Evolutionary conservation across 1,140 invertebrate species (phyloP), one percentile per base, ranked within the genome.

Genomic region (Drosophila lacertosa): DNA sequence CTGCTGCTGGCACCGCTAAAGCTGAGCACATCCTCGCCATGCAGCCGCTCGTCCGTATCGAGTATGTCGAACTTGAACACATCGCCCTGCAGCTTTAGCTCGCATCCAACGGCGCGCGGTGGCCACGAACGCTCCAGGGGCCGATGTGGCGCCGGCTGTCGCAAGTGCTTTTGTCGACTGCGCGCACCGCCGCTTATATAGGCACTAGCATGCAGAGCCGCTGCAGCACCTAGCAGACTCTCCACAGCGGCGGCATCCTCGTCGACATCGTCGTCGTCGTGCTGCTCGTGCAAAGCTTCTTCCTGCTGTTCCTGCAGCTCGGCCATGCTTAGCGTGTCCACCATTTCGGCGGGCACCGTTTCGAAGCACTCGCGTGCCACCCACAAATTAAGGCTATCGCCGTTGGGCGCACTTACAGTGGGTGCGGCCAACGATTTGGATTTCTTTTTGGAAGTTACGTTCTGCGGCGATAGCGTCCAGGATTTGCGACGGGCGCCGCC

Each of bases 31-130:
- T 79, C 69, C 20, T 65, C 67, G 1, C 6, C 58, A 15, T 76
- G 42, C 3, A 89, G 44, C 1, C 77, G 72, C 48, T 95, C 95
- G 72, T 95, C 95, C 10, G 94, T 95, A 77, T 95, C 95, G 7
- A 95, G 93, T 39, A 95, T 94, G 82, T 95, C 95, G 83, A 95
- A 95, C 74, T 93, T 93, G 79, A 95, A 95, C 67, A 93, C 94
- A 83, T 95, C 95, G 82, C 95, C 94, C 11, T 93, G 93, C 50
- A 93, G 92, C 58, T 91, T 90, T 0, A 76, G 47, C 48, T 81
- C 83, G 13, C 84, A 63, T 1, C 84, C 83, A 6, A 78, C 15
- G 2, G 77, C 89, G 11, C 89, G 89, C n/a, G 93, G 92, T 26
- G 93, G 93, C 83, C 93, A 93, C 3, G 92, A 93, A 58, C 94